Percentiles rank a stretch among this genome's conserved stretches.
These are phyloP conservation scores for Phataginus tricuspis DNA, from an alignment of 2,797 vertebrate species.

Conservation along the genomic window DNA sequence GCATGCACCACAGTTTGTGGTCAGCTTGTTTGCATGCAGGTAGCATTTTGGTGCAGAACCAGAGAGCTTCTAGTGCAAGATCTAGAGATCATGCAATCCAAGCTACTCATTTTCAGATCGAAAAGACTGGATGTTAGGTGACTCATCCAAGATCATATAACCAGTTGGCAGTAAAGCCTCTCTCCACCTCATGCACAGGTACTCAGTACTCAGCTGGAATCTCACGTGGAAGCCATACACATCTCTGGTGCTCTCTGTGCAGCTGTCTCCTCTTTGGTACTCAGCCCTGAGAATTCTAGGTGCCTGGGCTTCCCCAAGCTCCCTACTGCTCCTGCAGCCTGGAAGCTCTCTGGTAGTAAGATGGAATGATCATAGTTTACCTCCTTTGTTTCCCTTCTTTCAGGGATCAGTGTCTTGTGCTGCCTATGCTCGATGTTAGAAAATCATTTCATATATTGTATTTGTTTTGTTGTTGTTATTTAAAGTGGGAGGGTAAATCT, in stretches of 20 bases:
- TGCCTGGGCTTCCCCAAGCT: background rate
- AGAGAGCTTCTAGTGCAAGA: background rate
- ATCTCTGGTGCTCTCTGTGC: background rate
- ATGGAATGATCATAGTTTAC: background rate
- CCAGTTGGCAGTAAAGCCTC: background rate
- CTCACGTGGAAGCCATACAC: background rate
- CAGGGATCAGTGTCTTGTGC: background rate
- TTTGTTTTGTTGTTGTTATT: background rate
- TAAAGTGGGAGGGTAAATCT: background rate
- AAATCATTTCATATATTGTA: background rate
- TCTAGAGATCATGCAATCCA: background rate
- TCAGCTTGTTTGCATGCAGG: slow-evolving; percentile 65
- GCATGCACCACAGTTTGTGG: slow-evolving; percentile 50
- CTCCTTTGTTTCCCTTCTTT: background rate
- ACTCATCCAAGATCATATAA: background rate
- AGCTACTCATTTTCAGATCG: slow-evolving; percentile 42
- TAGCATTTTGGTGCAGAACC: background rate
- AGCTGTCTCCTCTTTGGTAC: background rate
- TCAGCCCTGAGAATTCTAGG: background rate
- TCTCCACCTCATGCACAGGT: background rate
- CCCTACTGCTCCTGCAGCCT: background rate
- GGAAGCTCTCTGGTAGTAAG: background rate
- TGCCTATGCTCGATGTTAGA: background rate
- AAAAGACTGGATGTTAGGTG: background rate
- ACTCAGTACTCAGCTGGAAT: background rate